A percentile compares a stretch with the other conserved stretches of the same genome.
Evolutionary conservation across 30 jellyfish, hydroid and myxozoan genomes (phyloP).

Genomic region (Aurelia aurita): DNA sequence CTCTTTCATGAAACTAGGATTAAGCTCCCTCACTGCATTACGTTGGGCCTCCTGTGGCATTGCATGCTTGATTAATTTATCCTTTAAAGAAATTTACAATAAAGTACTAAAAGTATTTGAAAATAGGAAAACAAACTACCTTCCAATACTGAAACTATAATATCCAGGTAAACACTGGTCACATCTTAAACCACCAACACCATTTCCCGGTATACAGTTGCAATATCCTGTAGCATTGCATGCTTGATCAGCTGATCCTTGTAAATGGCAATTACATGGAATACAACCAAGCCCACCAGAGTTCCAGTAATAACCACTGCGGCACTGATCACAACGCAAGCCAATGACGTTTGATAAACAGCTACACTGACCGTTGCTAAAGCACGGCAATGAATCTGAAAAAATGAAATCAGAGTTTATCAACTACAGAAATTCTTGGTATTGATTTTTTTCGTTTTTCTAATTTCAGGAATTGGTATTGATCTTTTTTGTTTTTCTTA

Average conservation of each 20-base stretch:
- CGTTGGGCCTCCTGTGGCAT: slow-evolving; percentile 85
- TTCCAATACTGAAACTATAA: slow-evolving; percentile 71
- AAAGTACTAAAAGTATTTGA: not conserved
- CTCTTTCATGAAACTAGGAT: no score
- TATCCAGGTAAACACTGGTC: slow-evolving; percentile 93
- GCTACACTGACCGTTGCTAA: slow-evolving; percentile 83
- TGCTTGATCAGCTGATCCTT: slow-evolving; percentile 75
- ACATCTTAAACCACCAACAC: slow-evolving; percentile 95
- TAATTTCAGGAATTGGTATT: no score
- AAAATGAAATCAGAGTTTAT: no score
- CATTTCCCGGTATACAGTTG: slow-evolving; percentile 74
- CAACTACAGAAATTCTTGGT: no score
- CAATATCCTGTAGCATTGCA: slow-evolving; percentile 92
- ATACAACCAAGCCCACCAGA: slow-evolving; percentile 96
- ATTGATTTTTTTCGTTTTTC: no score
- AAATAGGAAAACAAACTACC: slow-evolving; percentile 43
- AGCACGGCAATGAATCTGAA: slow-evolving; percentile 79
- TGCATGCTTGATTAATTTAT: slow-evolving; percentile 74
- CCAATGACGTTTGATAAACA: slow-evolving; percentile 93
- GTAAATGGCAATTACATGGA: slow-evolving; percentile 85
- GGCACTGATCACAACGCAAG: slow-evolving; percentile 81
- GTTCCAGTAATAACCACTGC: slow-evolving; percentile 87
- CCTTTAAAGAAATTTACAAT: slow-evolving; percentile 26
- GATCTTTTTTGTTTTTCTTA: no score
- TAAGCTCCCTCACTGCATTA: no score